Evolutionary conservation across 2,888 invertebrate species (phyloP).

Genomic region (Brachynemurus nebulosus): DNA sequence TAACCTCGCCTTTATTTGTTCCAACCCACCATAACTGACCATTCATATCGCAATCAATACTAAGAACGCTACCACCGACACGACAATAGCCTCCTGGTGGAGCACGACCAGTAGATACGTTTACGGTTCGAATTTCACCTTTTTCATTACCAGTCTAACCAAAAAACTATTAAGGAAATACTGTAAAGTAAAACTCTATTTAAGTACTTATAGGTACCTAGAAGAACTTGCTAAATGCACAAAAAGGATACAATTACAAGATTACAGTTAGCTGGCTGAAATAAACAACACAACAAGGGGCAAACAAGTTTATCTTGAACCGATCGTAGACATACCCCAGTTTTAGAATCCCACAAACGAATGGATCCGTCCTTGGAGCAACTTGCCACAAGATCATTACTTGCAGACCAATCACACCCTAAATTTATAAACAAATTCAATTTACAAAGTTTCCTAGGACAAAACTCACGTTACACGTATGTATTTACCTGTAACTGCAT

Average conservation of each 20-base stretch:
- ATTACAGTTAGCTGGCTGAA: slow-evolving; percentile 77
- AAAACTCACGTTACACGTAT: slow-evolving; percentile 8
- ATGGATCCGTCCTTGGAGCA: slow-evolving; percentile 60
- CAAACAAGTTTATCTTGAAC: slow-evolving; percentile 47
- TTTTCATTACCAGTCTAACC: slow-evolving; percentile 51
- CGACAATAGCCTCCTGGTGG: slow-evolving; percentile 45
- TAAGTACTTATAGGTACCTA: too few relatives aligned
- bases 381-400: slow-evolving; percentile 70
- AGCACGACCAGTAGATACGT: slow-evolving; percentile 75
- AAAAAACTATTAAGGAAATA: not conserved
- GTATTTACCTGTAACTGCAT: slow-evolving; percentile 52
- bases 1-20: slow-evolving; percentile 46
- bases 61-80: slow-evolving; percentile 46
- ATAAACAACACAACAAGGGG: slow-evolving; percentile 56
- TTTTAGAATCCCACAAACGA: slow-evolving; percentile 53
- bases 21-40: slow-evolving; percentile 72
- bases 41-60: slow-evolving; percentile 62
- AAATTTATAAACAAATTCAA: slow-evolving; percentile 16
- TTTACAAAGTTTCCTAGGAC: too few relatives aligned
- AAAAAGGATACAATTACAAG: slow-evolving; percentile 68
- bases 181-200: too few relatives aligned
- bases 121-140: slow-evolving; percentile 63
- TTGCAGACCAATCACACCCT: slow-evolving; percentile 75
- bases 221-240: too few relatives aligned
- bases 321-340: slow-evolving; percentile 42